A percentile compares a stretch with the other conserved stretches of the same genome.
These are phyloP conservation scores for Tiphia femorata DNA, from an alignment of 2,888 invertebrate species.

Conservation along the genomic window DNA sequence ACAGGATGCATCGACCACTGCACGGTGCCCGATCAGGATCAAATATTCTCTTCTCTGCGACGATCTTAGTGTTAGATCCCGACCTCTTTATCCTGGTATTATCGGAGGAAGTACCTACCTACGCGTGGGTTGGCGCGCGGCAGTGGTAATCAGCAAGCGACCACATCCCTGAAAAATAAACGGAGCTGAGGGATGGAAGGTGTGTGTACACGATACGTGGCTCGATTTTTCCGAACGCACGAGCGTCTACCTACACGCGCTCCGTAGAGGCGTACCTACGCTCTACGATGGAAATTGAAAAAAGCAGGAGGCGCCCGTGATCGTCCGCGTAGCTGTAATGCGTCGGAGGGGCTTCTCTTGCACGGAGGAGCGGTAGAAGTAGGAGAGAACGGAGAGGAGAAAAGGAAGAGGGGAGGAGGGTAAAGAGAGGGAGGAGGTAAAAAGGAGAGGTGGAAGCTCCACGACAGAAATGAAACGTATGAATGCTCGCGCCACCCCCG, in stretches of 20 bases:
- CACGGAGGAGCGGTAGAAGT: neutral
- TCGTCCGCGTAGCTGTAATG: conserved; percentile 5
- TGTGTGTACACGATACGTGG: too few relatives aligned
- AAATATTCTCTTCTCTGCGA: too few relatives aligned
- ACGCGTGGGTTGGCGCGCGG: too few relatives aligned
- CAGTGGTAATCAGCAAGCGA: too few relatives aligned
- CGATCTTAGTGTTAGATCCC: too few relatives aligned
- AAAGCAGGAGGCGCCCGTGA: conserved; percentile 35
- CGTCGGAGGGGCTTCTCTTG: too few relatives aligned
- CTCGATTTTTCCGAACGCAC: neutral
- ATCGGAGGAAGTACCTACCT: too few relatives aligned
- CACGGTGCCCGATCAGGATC: too few relatives aligned
- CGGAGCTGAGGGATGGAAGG: neutral
- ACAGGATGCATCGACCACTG: too few relatives aligned
- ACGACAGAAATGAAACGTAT: conserved; percentile 52
- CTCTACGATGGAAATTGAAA: conserved; percentile 51
- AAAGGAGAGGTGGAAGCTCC: conserved; percentile 21
- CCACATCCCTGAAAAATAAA: too few relatives aligned
- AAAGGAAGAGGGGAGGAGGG: neutral
- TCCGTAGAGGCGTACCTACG: too few relatives aligned
- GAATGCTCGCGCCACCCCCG: conserved; percentile 33
- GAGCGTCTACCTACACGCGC: neutral
- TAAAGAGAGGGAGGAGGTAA: conserved; percentile 12
- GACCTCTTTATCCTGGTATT: too few relatives aligned
- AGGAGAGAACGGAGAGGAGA: neutral